These are phyloP conservation scores for Fregetta grallaria DNA, from an alignment of 2,113 vertebrate genomes.

Conservation along the genomic window DNA sequence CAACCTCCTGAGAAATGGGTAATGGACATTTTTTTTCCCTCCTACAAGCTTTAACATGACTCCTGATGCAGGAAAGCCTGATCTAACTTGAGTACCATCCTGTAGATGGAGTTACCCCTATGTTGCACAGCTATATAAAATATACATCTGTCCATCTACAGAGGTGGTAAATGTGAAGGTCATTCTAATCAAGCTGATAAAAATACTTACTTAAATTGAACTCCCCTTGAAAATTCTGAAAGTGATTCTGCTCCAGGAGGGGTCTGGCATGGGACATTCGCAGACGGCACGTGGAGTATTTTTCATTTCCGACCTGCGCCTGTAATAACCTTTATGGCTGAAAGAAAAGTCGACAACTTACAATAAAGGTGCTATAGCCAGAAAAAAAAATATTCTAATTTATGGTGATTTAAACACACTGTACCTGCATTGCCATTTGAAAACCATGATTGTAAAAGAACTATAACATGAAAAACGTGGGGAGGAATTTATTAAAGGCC, in stretches of 20 bases:
- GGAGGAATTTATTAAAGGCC: slow-evolving; percentile 67
- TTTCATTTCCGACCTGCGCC: slow-evolving; percentile 43
- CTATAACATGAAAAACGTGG: slow-evolving; percentile 59
- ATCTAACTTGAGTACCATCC: not conserved
- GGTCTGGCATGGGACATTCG: not conserved
- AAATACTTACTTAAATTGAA: not conserved
- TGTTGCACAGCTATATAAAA: not conserved
- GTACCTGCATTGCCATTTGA: slow-evolving; percentile 55
- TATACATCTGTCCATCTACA: not conserved
- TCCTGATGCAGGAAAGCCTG: not conserved
- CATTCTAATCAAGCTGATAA: not conserved
- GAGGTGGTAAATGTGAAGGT: not conserved
- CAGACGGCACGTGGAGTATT: not conserved
- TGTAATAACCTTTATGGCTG: slow-evolving; percentile 42
- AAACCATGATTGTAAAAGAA: slow-evolving; percentile 57
- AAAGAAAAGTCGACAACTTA: slow-evolving; percentile 34
- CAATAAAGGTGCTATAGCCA: slow-evolving; percentile 45
- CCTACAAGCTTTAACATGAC: not conserved
- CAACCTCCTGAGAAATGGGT: not conserved
- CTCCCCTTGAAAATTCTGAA: not conserved
- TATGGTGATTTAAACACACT: slow-evolving; percentile 59
- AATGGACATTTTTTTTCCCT: not conserved
- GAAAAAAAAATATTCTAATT: slow-evolving; percentile 32
- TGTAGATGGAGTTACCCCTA: not conserved
- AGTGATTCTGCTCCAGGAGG: not conserved